Evolutionary conservation across 2,113 vertebrate genomes (phyloP).

Genomic region (Neoarius graeffei): DNA sequence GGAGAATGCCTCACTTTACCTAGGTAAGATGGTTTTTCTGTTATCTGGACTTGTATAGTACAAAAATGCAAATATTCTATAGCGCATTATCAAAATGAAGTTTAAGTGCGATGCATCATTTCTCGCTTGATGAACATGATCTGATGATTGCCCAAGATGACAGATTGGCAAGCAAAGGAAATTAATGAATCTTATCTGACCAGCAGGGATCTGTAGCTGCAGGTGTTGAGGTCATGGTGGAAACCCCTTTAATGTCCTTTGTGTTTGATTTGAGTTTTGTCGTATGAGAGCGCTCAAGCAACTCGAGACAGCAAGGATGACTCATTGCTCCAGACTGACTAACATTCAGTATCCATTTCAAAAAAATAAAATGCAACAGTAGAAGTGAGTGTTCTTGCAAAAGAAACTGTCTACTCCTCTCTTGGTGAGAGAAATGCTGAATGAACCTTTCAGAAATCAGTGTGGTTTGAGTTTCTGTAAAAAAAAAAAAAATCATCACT

Average conservation of each 20-base stretch:
- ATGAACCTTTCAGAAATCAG: conserved; percentile 15
- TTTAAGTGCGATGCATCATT: neutral
- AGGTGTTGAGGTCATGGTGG: neutral
- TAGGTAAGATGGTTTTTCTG: conserved; percentile 79
- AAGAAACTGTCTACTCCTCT: neutral
- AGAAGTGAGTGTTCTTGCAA: conserved; percentile 8
- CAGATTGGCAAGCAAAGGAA: neutral
- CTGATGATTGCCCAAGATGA: neutral
- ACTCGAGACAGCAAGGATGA: neutral
- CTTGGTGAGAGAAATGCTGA: conserved; percentile 21
- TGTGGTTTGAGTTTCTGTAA: conserved; percentile 30
- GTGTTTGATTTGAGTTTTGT: neutral
- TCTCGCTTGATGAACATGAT: neutral
- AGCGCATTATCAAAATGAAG: neutral
- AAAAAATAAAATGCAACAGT: neutral
- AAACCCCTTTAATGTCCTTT: neutral
- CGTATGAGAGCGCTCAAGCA: neutral
- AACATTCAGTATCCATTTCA: neutral
- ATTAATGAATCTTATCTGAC: neutral
- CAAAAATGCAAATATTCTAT: neutral
- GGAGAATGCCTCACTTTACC: conserved; percentile 94
- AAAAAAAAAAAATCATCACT: neutral
- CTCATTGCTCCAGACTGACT: conserved; percentile 7
- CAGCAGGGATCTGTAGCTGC: neutral
- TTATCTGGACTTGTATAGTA: neutral